Percentiles rank a stretch among this genome's conserved stretches.
Conservation (phyloP, 2,797 vertebrate genomes). For the Myotis daubentonii region DNA sequence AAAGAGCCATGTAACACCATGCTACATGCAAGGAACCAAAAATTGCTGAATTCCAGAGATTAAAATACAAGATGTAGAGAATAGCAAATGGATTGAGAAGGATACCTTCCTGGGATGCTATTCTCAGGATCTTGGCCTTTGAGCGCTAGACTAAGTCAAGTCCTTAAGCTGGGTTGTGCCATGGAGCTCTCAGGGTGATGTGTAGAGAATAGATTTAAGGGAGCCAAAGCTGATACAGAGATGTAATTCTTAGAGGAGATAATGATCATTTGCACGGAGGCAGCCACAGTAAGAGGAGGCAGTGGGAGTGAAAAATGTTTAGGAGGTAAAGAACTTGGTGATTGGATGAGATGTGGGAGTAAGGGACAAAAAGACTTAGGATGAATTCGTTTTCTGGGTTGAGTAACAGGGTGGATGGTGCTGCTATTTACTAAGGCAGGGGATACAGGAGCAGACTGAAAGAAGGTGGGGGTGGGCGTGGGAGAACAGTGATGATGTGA, state of each 20-base stretch:
- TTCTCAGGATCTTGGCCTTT: background rate
- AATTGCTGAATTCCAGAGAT: background rate
- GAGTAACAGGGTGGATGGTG: background rate
- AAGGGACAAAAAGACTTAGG: background rate
- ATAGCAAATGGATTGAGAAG: background rate
- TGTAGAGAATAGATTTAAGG: background rate
- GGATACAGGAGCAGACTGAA: background rate
- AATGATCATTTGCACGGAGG: background rate
- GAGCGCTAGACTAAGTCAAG: background rate
- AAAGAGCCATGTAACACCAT: background rate
- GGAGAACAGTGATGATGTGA: no score
- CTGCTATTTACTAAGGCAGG: background rate
- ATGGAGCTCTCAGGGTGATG: background rate
- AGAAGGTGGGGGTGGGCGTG: background rate
- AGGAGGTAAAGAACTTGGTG: background rate
- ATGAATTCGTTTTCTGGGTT: background rate
- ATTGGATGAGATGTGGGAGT: background rate
- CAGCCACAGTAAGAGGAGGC: background rate
- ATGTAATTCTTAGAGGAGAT: background rate
- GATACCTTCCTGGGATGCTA: accelerated
- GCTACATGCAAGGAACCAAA: background rate
- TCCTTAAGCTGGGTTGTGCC: background rate
- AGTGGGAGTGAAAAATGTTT: background rate
- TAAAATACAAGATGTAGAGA: background rate
- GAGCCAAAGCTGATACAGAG: background rate